Conservation (phyloP, 2,797 vertebrate species). For the Zalophus californianus region DNA sequence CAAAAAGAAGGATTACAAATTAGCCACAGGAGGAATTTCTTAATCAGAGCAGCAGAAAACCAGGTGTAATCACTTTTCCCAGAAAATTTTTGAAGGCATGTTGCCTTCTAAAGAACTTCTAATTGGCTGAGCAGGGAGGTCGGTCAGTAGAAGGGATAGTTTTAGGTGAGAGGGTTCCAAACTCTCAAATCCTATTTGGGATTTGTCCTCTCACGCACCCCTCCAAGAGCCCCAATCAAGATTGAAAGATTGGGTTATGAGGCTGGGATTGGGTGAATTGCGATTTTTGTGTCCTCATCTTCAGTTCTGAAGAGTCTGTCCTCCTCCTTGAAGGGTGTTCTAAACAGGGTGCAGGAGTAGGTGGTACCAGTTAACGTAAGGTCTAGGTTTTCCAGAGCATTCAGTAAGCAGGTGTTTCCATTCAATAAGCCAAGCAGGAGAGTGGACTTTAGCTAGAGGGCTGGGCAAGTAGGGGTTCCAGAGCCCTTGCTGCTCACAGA, state of each 20-base stretch:
- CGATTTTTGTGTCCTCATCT: neutral
- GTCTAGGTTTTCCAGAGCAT: neutral
- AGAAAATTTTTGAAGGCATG: neutral
- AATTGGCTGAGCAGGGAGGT: neutral
- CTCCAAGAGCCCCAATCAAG: neutral
- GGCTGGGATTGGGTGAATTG: neutral
- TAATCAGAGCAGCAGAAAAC: neutral
- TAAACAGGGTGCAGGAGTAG: neutral
- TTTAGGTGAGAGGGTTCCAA: neutral
- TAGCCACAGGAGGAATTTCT: neutral
- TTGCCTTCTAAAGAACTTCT: neutral
- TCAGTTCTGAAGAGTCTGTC: neutral
- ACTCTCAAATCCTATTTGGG: neutral
- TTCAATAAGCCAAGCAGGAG: neutral
- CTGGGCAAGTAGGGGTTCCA: neutral
- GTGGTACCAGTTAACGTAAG: neutral
- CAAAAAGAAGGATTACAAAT: conserved; percentile 18
- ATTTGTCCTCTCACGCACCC: neutral
- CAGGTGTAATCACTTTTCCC: neutral
- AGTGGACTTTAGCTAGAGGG: neutral
- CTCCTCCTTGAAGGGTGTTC: neutral
- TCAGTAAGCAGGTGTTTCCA: neutral
- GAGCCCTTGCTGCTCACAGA: neutral
- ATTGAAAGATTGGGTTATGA: neutral
- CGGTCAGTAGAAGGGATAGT: neutral